phyloP scores from a whole-genome alignment of 2,888 invertebrate genomes.

The Rhimphoctona megacephalus region DNA sequence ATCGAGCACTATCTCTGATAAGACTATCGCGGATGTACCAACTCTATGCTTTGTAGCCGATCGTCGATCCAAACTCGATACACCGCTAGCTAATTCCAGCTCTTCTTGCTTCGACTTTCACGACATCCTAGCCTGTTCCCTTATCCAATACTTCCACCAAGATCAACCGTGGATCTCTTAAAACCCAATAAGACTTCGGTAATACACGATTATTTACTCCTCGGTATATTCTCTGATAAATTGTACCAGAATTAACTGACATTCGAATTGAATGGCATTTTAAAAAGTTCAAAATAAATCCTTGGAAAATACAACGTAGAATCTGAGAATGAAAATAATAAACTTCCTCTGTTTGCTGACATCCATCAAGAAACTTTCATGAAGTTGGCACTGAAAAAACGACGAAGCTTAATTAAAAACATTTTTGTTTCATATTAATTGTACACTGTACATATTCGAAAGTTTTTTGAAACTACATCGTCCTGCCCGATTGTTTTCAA shows the following conservation, averaged over 20 bases:
- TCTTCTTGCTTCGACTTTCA: slow-evolving; percentile 21
- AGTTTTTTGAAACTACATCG: no score
- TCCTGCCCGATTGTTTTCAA: no score
- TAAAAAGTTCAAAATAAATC: neutral
- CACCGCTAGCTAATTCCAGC: slow-evolving; percentile 55
- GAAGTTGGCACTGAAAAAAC: no score
- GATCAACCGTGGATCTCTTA: slow-evolving; percentile 16
- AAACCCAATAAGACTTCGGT: neutral
- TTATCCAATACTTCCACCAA: slow-evolving; percentile 19
- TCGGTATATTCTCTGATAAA: slow-evolving; percentile 21
- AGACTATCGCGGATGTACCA: slow-evolving; percentile 45
- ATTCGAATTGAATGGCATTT: neutral
- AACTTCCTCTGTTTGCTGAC: no score
- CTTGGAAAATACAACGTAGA: neutral
- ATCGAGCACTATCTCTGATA: slow-evolving; percentile 51
- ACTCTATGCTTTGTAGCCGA: slow-evolving; percentile 37
- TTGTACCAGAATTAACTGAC: slow-evolving; percentile 12
- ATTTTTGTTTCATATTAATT: no score
- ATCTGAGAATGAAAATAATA: neutral
- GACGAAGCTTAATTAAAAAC: no score
- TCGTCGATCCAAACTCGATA: slow-evolving; percentile 61
- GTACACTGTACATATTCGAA: neutral
- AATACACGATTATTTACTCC: slow-evolving; percentile 29
- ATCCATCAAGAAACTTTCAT: no score
- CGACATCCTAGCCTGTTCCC: slow-evolving; percentile 14